Percentiles rank a stretch among this genome's conserved stretches.
phyloP scores from a whole-genome alignment of 2,888 invertebrate genomes.

The Leptopterna dolabrata region DNA sequence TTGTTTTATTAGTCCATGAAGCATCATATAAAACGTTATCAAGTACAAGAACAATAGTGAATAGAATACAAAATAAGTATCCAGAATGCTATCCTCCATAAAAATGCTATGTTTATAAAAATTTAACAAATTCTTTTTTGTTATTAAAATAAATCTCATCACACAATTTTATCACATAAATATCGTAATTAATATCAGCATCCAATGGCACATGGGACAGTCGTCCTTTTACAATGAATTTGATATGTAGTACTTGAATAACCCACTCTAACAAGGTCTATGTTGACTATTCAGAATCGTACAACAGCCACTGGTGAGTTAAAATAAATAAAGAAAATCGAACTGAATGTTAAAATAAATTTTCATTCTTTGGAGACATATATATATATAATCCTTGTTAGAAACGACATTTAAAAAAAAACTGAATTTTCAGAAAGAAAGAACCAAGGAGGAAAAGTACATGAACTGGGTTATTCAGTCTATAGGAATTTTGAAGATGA shows the following conservation, averaged over 20 bases:
- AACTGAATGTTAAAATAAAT: neutral
- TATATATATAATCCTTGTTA: no score
- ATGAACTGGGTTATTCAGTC: neutral
- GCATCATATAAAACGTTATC: neutral
- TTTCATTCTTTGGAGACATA: neutral
- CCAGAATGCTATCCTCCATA: neutral
- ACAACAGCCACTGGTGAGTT: neutral
- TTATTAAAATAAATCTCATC: neutral
- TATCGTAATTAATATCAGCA: slow-evolving; percentile 24
- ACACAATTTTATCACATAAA: slow-evolving; percentile 27
- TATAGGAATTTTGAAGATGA: neutral
- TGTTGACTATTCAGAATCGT: neutral
- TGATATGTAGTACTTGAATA: slow-evolving; percentile 27
- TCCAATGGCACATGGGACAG: slow-evolving; percentile 20
- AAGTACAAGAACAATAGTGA: slow-evolving; percentile 20
- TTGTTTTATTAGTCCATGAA: neutral
- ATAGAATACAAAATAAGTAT: slow-evolving; percentile 19
- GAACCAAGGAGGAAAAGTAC: neutral
- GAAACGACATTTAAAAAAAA: neutral
- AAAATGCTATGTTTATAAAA: slow-evolving; percentile 2
- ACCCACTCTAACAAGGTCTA: slow-evolving; percentile 12
- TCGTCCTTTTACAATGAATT: neutral
- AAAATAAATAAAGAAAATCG: neutral
- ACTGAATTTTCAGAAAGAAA: neutral
- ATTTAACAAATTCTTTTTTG: neutral